Evolutionary conservation across 2,113 vertebrate species (phyloP), one percentile per base, ranked within the genome.

Genomic region (Azemiops feae): DNA sequence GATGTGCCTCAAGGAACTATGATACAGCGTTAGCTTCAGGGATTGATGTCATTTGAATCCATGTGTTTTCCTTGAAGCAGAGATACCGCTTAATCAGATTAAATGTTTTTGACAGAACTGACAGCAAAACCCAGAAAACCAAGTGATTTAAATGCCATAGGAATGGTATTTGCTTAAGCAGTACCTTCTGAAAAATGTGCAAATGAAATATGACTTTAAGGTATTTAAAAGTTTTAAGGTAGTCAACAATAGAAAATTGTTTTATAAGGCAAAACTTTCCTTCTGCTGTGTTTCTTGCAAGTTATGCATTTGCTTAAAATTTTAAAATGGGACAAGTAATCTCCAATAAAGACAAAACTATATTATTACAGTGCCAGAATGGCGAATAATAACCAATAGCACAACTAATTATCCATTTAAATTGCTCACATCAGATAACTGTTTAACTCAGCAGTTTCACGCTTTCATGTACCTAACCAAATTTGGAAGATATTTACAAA

Each of bases 81-180:
- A 58, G 53, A 91, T 47, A 22, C 45, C 18, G 23, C 87, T 91
- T 87, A 91, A 91, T 27, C 81, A 87, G 47, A 58, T 87, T 58
- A 87, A 87, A 58, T 86, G 6, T 9, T 87, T 91, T n/a, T 23
- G 81, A 91, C 81, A 91, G 91, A 91, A 58, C 81, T 86, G 81
- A 87, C 53, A 54, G 54, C 39, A 50, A 58, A 87, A 47, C 18
- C 52, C 43, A 45, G 81, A 86, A 58, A 91, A 27, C 5, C 54
- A 58, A 58, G 58, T 91, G 54, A 50, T 50, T 87, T n/a, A 47
- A 34, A 39, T 91, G 50, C 12, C 81, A 25, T 9, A 91, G n/a
- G 16, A 91, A 85, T 43, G 25, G 8, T 39, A 91, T 91, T 85
- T 27, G 90, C 3, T 91, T 91, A 69, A 85, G 54, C 11, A 7